Evolutionary conservation across 2,888 invertebrate genomes (phyloP).

Genomic region (Cremastobaeus sp.): DNA sequence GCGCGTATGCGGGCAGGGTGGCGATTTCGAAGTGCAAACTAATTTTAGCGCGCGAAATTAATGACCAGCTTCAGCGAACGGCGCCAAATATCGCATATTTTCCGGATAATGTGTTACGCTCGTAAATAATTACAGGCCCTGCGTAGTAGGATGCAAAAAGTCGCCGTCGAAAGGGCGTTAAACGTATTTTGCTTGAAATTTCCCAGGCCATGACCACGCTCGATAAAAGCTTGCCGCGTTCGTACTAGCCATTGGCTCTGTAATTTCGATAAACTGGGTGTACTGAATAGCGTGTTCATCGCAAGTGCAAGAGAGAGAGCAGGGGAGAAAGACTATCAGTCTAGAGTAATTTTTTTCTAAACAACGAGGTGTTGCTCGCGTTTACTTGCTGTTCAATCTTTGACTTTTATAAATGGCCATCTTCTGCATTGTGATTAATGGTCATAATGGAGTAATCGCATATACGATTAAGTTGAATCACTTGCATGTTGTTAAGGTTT

Average conservation of each 20-base stretch:
- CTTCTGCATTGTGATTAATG: slow-evolving; percentile 22
- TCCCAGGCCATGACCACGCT: slow-evolving; percentile 47
- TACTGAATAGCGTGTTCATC: slow-evolving; percentile 27
- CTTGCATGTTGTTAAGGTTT: too few relatives aligned
- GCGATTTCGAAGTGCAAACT: slow-evolving; percentile 71
- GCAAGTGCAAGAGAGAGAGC: slow-evolving; percentile 4
- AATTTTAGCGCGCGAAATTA: slow-evolving; percentile 72
- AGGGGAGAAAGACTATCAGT: too few relatives aligned
- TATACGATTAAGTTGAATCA: slow-evolving; percentile 19
- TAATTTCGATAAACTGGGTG: slow-evolving; percentile 46
- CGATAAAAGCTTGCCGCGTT: slow-evolving; percentile 50
- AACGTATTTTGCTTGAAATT: slow-evolving; percentile 70
- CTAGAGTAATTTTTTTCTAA: slow-evolving; percentile 27
- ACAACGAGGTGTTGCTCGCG: slow-evolving; percentile 9
- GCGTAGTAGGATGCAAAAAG: slow-evolving; percentile 64
- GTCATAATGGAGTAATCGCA: slow-evolving; percentile 10
- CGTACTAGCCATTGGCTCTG: slow-evolving; percentile 36
- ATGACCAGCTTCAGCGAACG: slow-evolving; percentile 68
- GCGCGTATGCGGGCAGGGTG: slow-evolving; percentile 26
- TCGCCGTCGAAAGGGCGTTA: slow-evolving; percentile 64
- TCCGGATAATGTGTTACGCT: slow-evolving; percentile 70
- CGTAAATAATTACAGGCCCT: slow-evolving; percentile 71
- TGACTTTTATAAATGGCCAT: slow-evolving; percentile 30
- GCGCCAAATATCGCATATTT: slow-evolving; percentile 71
- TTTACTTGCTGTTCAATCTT: not conserved